Evolutionary conservation across 2,888 invertebrate genomes (phyloP), one percentile per base, ranked within the genome.

Genomic region (Zaprionus bogoriensis): DNA sequence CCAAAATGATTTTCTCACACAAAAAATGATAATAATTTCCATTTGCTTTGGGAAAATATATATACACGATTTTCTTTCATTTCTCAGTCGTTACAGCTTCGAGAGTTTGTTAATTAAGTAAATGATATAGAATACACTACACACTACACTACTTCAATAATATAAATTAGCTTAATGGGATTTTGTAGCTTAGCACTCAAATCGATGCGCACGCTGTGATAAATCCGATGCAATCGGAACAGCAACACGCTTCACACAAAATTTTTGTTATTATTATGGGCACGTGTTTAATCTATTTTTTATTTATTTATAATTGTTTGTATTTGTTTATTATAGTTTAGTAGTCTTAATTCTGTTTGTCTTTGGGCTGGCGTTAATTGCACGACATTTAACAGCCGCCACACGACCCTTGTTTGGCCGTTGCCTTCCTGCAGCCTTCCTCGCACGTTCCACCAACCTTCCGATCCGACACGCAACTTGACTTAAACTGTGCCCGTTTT

Each of bases 381-480:
- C 77, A 61, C 44, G 50, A 66, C 63, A 67, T 72, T 67, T 45
- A 67, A 53, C 58, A 46, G 48, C 50, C 59, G 57, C 17, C 47
- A 38, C 30, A 58, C 60, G 36, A 46, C 19, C 55, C 48, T 44
- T 55, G 46, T 59, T 48, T 59, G 54, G 52, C 67, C 12, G n/a
- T 55, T 60, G 41, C 55, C 42, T 62, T 66, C 23, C 54, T 32
- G 30, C 32, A 52, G 67, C 50, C 22, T 22, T 41, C 22, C 10
- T n/a, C n/a, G n/a, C n/a, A n/a, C n/a, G n/a, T n/a, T n/a, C n/a
- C n/a, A n/a, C n/a, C n/a, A n/a, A n/a, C n/a, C n/a, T n/a, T n/a
- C n/a, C n/a, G n/a, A 12, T 47, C 42, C 25, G 60, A 45, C 81
- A 82, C 84, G 84, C 82, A 82, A 82, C 67, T 79, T 70, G 59